These are phyloP conservation scores for Aurelia aurita DNA, from an alignment of 30 jellyfish, hydroid and myxozoan genomes.

Conservation along the genomic window DNA sequence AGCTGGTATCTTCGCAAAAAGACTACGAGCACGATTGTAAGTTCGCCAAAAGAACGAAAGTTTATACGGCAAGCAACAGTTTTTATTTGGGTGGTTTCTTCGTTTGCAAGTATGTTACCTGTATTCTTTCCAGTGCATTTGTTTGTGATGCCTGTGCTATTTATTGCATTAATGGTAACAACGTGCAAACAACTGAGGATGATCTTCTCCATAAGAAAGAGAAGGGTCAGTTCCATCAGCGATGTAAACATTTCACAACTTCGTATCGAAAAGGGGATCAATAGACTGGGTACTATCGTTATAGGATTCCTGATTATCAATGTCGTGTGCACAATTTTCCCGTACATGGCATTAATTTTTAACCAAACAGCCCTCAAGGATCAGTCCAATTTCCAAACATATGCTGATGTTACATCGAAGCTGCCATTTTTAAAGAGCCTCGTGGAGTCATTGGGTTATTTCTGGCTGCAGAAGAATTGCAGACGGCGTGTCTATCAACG, in stretches of 20 bases:
- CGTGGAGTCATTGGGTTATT: neutral
- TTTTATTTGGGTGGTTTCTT: neutral
- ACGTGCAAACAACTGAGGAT: neutral
- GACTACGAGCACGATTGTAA: neutral
- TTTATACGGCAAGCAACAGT: neutral
- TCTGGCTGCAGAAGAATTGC: neutral
- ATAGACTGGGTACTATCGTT: neutral
- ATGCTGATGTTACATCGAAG: neutral
- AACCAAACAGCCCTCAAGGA: neutral
- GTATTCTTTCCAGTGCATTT: neutral
- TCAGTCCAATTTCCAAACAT: neutral
- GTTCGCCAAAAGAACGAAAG: neutral
- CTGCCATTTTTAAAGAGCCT: constrained; percentile 10
- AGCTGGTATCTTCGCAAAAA: neutral
- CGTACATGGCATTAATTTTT: neutral
- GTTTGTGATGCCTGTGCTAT: neutral
- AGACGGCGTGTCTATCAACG: neutral
- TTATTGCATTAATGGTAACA: neutral
- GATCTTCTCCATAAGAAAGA: neutral
- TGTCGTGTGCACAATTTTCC: neutral
- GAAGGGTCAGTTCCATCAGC: neutral
- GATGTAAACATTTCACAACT: neutral
- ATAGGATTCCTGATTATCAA: neutral
- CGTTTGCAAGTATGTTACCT: neutral
- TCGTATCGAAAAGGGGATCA: neutral